A percentile compares a stretch with the other conserved stretches of the same genome.
Evolutionary conservation across 2,797 vertebrate genomes (phyloP).

Genomic region (Anolis apletophallus): DNA sequence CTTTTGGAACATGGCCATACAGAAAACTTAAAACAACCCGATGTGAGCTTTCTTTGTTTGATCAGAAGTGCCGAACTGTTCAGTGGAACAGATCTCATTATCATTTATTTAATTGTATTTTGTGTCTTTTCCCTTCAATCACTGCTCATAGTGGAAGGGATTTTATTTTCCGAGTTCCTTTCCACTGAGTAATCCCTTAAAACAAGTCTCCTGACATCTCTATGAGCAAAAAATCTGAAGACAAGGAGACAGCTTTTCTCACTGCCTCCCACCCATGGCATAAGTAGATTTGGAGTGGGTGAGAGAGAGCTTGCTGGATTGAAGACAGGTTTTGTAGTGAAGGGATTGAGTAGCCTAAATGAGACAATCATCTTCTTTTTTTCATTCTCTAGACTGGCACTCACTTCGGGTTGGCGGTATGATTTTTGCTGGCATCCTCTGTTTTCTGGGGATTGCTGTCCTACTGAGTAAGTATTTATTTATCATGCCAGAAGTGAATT

Average conservation of each 20-base stretch:
- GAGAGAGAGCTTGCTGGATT: not conserved
- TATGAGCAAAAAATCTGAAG: not conserved
- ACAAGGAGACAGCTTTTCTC: not conserved
- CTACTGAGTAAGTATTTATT: constrained; percentile 69
- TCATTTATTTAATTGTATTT: not conserved
- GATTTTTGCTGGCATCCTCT: constrained; percentile 64
- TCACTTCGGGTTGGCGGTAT: constrained; percentile 65
- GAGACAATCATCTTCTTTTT: not conserved
- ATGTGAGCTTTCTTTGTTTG: not conserved
- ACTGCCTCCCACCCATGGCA: not conserved
- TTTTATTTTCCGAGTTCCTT: too few relatives aligned
- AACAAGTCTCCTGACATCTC: not conserved
- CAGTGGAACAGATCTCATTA: not conserved
- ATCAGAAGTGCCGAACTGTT: not conserved
- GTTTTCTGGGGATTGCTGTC: constrained; percentile 64
- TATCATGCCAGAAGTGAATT: too few relatives aligned
- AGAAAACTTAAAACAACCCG: too few relatives aligned
- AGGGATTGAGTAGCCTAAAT: not conserved
- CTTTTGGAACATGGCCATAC: too few relatives aligned
- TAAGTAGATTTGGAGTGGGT: not conserved
- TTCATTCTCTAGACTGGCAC: constrained; percentile 66
- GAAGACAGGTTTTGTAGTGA: not conserved
- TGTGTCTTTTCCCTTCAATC: not conserved
- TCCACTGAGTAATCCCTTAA: not conserved
- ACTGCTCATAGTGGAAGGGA: not conserved